Evolutionary conservation across 1,140 invertebrate species (phyloP).

Genomic region (Pararge aegeria): DNA sequence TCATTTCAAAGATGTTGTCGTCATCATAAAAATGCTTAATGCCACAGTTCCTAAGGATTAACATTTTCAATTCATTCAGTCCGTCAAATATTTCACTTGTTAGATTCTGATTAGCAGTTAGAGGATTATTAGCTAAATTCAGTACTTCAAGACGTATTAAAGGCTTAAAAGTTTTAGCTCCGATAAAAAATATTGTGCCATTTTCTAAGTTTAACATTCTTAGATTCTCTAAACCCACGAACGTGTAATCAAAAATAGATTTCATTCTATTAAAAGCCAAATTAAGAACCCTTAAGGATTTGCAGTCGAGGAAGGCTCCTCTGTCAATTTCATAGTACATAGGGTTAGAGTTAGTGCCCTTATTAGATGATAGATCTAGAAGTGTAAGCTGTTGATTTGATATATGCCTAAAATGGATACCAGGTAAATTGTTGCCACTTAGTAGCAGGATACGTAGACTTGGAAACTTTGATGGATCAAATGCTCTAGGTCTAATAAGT

Average conservation of each 20-base stretch:
- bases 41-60: conserved; percentile 74
- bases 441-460: conserved; percentile 72
- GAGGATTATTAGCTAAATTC: conserved; percentile 78
- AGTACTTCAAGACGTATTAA: conserved; percentile 71
- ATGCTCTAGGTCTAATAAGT: conserved; percentile 52
- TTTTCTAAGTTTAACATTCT: conserved; percentile 76
- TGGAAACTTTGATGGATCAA: conserved; percentile 63
- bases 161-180: conserved; percentile 62
- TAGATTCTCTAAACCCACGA: conserved; percentile 71
- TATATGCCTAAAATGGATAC: conserved; percentile 68
- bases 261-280: conserved; percentile 77
- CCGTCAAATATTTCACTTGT: conserved; percentile 70
- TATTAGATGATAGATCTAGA: conserved; percentile 77
- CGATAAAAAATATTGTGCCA: conserved; percentile 73
- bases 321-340: conserved; percentile 71
- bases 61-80: conserved; percentile 69
- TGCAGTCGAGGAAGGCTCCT: conserved; percentile 53
- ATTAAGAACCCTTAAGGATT: conserved; percentile 57
- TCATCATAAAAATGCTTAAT: conserved; percentile 72
- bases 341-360: conserved; percentile 54
- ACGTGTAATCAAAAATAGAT: conserved; percentile 69
- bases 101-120: conserved; percentile 61
- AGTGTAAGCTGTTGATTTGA: conserved; percentile 67
- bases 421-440: conserved; percentile 73
- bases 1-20: conserved; percentile 75